Base-by-base conservation (phyloP, 2,113 vertebrate species). In the Protomyctophum bolini region DNA sequence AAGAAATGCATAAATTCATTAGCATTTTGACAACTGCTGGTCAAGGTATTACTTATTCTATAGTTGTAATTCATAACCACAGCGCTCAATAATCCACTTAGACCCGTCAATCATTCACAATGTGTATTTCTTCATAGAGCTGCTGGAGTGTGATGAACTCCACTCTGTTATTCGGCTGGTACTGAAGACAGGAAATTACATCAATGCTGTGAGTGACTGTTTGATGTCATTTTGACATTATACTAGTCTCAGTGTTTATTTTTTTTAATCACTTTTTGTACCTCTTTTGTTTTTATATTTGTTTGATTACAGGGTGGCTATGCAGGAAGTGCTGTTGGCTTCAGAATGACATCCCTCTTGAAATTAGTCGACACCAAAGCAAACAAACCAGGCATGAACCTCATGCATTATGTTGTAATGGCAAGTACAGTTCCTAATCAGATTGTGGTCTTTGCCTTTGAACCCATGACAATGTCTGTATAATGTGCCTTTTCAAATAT, bases 401-500 rank as follows among this genome's bases (percentile, higher is more conserved):
- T 94, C 4, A 94, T 94, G 94, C 94, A 94, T 82, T 94, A 94
- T 29, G 94, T 94, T 0, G 92, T 91, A 46, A 94, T 94, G 90
- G 94, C 76, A 85, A 90, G 85, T 88, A 6, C 5, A 41, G 33
- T 51, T 54, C 70, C 66, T 62, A 41, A 29, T 55, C 33, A 54
- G 11, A 66, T 6, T 51, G 11, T 10, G 67, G 1, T 64, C 10
- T 29, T 45, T 45, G 33, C 77, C 56, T 41, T 6, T 57, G 1
- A 28, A 46, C 29, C 9, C 33, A 41, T 12, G 12, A 8, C 21
- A 21, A 41, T 63, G 10, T 51, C 59, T 72, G 56, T 51, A 1
- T 12, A 46, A 47, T 63, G 1, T 0, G 6, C 54, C 70, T 58
- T 69, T 6, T 46, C 60, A 41, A 6, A 59, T 59, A 54, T 66